Conservation (phyloP, 1,140 invertebrate species). For the Drosophila tani region DNA sequence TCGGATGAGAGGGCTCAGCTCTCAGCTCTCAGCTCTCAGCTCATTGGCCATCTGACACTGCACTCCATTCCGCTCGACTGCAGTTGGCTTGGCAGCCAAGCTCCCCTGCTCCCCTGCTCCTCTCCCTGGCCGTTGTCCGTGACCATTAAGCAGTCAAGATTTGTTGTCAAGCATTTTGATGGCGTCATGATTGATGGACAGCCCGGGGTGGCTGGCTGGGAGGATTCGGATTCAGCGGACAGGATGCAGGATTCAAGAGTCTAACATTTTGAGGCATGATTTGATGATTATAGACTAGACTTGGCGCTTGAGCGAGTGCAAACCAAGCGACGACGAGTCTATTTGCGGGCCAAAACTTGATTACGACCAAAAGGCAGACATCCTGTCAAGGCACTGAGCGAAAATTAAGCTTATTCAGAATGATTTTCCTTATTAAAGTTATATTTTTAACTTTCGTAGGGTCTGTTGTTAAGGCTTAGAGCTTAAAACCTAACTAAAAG, state of each 20-base stretch:
- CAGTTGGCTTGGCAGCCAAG: constrained; percentile 21
- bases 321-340: constrained; percentile 59
- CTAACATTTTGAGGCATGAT: constrained; percentile 67
- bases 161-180: constrained; percentile 75
- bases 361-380: constrained; percentile 47
- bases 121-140: constrained; percentile 29
- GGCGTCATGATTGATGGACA: constrained; percentile 65
- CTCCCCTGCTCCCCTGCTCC: neutral
- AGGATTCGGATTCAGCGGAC: neutral
- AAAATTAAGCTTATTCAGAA: neutral
- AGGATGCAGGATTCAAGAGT: constrained; percentile 3
- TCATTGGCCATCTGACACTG: constrained; percentile 4
- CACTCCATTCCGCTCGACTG: constrained; percentile 35
- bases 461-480: neutral
- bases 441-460: neutral
- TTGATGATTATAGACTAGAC: constrained; percentile 82
- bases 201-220: neutral
- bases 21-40: neutral
- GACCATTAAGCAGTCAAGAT: constrained; percentile 74
- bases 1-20: neutral
- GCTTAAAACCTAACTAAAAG: neutral
- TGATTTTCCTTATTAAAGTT: neutral
- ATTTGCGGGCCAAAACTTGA: constrained; percentile 79
- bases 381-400: constrained; percentile 4
- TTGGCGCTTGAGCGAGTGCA: constrained; percentile 68